Percentiles rank a stretch among this genome's conserved stretches.
These are phyloP conservation scores for Pithys albifrons DNA, from an alignment of 2,113 vertebrate genomes.

Conservation along the genomic window DNA sequence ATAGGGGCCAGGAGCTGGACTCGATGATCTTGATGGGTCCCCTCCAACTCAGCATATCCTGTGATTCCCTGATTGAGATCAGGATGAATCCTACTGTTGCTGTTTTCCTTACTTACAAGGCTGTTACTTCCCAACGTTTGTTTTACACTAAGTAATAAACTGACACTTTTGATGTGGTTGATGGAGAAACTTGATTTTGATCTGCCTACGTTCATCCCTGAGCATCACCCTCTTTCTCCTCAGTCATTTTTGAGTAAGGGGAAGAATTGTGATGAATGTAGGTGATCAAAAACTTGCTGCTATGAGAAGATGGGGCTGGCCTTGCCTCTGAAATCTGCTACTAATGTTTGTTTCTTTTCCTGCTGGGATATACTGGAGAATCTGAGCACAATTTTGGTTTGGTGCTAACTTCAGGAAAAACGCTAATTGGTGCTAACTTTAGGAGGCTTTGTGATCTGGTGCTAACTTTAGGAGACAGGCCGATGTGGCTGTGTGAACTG, in stretches of 20 bases:
- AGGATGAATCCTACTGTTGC: slow-evolving; percentile 8
- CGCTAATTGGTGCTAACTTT: not conserved
- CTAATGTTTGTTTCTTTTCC: not conserved
- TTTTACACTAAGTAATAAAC: not conserved
- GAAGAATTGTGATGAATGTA: not conserved
- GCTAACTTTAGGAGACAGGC: not conserved
- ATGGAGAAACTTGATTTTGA: slow-evolving; percentile 22
- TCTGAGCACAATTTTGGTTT: not conserved
- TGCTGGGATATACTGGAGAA: slow-evolving; percentile 25
- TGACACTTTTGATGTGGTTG: not conserved
- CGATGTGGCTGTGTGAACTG: not conserved
- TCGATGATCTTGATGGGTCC: not conserved
- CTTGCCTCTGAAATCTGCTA: slow-evolving; percentile 2
- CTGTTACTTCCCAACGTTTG: not conserved
- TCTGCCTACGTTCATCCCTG: not conserved
- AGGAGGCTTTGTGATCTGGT: not conserved
- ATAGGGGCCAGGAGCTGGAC: not conserved
- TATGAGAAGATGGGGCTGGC: not conserved
- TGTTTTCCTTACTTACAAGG: not conserved
- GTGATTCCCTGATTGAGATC: not conserved
- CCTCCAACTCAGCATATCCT: not conserved
- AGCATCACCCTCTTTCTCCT: not conserved
- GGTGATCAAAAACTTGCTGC: slow-evolving; percentile 4
- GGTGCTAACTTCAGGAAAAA: slow-evolving; percentile 22
- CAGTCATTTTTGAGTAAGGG: not conserved